Conservation (phyloP, 2,113 vertebrate species). For the Chlorodrepanis virens region DNA sequence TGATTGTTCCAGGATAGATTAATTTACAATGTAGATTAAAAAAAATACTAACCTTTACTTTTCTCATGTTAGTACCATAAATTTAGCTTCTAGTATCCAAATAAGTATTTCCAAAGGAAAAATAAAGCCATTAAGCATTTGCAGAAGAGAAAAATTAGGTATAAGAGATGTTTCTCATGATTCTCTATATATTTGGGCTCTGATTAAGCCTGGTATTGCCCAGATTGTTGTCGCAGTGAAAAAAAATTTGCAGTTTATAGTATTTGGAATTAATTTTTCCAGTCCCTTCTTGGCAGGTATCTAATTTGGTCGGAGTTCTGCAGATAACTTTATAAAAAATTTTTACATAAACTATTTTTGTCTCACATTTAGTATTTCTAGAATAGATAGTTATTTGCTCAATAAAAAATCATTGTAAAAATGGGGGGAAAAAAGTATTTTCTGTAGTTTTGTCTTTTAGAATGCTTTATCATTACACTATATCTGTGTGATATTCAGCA, state of each 20-base stretch:
- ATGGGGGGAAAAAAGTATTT: neutral
- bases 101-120: neutral
- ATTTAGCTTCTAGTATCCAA: neutral
- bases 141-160: neutral
- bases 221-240: neutral
- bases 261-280: neutral
- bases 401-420: neutral
- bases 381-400: neutral
- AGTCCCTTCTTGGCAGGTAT: neutral
- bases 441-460: neutral
- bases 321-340: neutral
- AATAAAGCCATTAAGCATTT: neutral
- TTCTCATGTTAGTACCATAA: neutral
- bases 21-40: neutral
- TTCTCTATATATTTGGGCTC: neutral
- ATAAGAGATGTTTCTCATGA: neutral
- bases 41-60: neutral
- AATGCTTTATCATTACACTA: neutral
- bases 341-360: neutral
- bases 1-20: neutral
- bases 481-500: accelerated
- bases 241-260: neutral
- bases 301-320: neutral
- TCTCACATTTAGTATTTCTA: neutral
- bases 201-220: neutral